Base-by-base conservation (phyloP, 1,140 invertebrate genomes). In the Calycopis cecrops region DNA sequence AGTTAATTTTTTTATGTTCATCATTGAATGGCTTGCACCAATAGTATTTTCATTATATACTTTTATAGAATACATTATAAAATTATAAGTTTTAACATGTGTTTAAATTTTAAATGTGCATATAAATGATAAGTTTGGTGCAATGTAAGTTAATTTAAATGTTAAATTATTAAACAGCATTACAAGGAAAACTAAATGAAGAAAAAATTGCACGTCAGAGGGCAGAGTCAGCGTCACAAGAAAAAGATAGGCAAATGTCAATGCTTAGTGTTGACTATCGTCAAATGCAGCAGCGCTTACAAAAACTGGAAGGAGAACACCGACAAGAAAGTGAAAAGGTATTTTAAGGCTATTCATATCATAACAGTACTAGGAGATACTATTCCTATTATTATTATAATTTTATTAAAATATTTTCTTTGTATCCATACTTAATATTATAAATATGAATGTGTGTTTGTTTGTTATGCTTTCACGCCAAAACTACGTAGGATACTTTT, bases 241-340 rank as follows among this genome's bases (percentile, higher is more conserved):
- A 98, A 73, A 96, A 96, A 69, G 97, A 99, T 79, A 90, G 97
- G 8, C 95, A 98, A 79, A 94, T 97, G 72, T 98, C 95, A 6
- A 98, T 98, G 94, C 85, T 99, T 0, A 94, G 93, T 12, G 95
- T 99, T 4, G 97, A 99, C 82, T 96, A 97, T 75, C 89, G 95
- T 8, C 97, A 98, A 85, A 94, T 98, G 62, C 94, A 97, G 71
- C 93, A 97, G 70, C 91, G 95, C 52, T 80, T 98, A 14, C 94
- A 97, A 76, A 97, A 97, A 78, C 82, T 97, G 1, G 96, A 98
- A 80, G 95, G 94, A 11, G 96, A 98, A 87, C 92, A 95, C 73
- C 89, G 95, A 12, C 94, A 96, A 78, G 96, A 97, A 82, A 89
- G 93, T 11, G 96, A 97, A 77, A 97, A 97, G 90, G 93, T 86